Percentiles rank a stretch among this genome's conserved stretches.
Conservation (phyloP, 2,797 vertebrate species). For the Garrulus glandarius region DNA sequence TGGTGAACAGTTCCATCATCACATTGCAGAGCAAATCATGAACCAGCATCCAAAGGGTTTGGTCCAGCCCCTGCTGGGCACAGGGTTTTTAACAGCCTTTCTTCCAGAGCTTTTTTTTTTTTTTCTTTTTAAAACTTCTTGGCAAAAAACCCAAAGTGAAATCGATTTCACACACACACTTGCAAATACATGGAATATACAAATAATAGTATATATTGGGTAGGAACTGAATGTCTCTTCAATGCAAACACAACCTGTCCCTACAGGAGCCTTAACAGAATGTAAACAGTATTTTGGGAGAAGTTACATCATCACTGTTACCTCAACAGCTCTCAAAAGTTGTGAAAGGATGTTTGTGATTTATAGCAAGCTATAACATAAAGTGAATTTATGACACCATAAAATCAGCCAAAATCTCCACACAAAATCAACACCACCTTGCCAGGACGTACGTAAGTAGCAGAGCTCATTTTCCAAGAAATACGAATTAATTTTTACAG, state of each 20-base stretch:
- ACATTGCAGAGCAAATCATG: rapidly evolving
- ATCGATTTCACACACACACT: background rate
- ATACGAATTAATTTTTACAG: background rate
- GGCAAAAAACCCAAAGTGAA: background rate
- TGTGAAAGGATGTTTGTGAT: slow-evolving; percentile 4
- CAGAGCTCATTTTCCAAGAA: slow-evolving; percentile 6
- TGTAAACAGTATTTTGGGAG: background rate
- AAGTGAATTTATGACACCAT: slow-evolving; percentile 26
- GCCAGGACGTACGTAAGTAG: background rate
- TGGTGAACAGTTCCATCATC: rapidly evolving
- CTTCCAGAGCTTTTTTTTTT: background rate
- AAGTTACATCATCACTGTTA: background rate
- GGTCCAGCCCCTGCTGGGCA: rapidly evolving
- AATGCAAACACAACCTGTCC: background rate
- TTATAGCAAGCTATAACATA: slow-evolving; percentile 2
- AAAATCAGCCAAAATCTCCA: slow-evolving; percentile 14
- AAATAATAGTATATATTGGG: background rate
- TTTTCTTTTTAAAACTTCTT: background rate
- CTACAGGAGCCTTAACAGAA: background rate
- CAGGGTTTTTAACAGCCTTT: background rate
- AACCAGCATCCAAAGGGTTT: background rate
- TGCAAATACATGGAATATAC: background rate
- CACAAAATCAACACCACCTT: background rate
- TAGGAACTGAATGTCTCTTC: background rate
- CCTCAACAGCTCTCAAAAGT: background rate